These are phyloP conservation scores for Sympetrum striolatum DNA, from an alignment of 2,888 invertebrate genomes.

Conservation along the genomic window DNA sequence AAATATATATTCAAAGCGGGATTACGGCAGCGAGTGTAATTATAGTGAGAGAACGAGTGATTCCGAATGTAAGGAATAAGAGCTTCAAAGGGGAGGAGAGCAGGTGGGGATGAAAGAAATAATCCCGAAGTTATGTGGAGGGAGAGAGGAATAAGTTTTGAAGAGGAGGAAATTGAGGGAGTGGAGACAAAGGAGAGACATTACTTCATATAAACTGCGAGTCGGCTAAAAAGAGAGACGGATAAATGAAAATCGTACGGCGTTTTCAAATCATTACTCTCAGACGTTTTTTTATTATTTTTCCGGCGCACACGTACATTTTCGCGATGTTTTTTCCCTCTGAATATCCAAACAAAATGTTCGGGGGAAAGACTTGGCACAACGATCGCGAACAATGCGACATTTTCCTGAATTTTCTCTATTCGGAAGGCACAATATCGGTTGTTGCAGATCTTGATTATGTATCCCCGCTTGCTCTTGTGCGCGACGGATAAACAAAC, in stretches of 20 bases:
- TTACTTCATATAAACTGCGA: conserved; percentile 30
- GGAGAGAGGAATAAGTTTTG: conserved; percentile 24
- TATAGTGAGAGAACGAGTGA: conserved; percentile 4
- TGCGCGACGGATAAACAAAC: not conserved
- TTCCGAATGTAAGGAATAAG: not conserved
- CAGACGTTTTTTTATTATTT: not conserved
- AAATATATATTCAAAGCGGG: conserved; percentile 31
- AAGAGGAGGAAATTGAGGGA: not conserved
- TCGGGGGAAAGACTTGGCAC: conserved; percentile 24
- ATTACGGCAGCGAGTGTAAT: conserved; percentile 21
- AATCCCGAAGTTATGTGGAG: not conserved
- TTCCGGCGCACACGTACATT: not conserved
- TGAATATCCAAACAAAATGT: not conserved
- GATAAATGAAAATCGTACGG: not conserved
- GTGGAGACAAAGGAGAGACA: not conserved
- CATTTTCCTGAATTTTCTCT: not conserved
- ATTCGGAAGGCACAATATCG: not conserved
- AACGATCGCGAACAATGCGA: conserved; percentile 3
- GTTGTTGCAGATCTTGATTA: not conserved
- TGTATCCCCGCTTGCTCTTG: not conserved
- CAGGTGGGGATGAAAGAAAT: conserved; percentile 21
- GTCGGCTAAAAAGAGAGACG: not conserved
- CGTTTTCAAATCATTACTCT: conserved; percentile 29
- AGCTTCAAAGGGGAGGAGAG: not conserved
- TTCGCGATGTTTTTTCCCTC: not conserved